A percentile compares a stretch with the other conserved stretches of the same genome.
Evolutionary conservation across 2,113 vertebrate genomes (phyloP).

Genomic region (Centropus unirufus): DNA sequence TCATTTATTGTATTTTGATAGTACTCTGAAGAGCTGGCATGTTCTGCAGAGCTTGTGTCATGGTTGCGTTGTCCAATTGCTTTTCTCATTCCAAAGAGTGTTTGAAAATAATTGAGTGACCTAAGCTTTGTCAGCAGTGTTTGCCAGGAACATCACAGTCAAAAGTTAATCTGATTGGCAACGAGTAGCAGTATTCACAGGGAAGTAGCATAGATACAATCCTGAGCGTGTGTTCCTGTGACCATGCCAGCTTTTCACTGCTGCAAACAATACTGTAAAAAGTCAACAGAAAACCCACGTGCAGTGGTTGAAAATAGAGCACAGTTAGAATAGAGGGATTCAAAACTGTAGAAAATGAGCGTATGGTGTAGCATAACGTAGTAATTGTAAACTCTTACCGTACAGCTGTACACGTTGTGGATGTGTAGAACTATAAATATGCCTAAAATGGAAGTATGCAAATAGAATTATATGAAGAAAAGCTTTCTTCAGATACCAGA

Average conservation of each 20-base stretch:
- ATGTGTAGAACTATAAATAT: not conserved
- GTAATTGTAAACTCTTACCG: not conserved
- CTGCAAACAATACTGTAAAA: constrained; percentile 37
- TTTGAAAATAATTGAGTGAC: not conserved
- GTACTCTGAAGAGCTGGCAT: not conserved
- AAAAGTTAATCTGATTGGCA: constrained; percentile 43
- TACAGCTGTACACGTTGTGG: not conserved
- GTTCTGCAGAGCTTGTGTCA: not conserved
- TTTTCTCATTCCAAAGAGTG: not conserved
- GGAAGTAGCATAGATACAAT: not conserved
- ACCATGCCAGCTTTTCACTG: not conserved
- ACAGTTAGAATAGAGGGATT: not conserved
- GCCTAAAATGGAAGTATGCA: not conserved
- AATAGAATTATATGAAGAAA: not conserved
- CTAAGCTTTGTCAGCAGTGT: not conserved
- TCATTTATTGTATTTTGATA: not conserved
- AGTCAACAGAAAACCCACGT: not conserved
- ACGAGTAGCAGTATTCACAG: not conserved
- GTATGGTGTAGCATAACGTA: not conserved
- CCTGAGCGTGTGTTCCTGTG: constrained; percentile 7
- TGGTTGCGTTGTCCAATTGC: not conserved
- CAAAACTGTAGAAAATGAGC: not conserved
- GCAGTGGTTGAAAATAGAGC: not conserved
- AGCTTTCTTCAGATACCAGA: not conserved
- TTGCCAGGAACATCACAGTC: constrained; percentile 1